These are phyloP conservation scores for Oncorhynchus nerka DNA, from an alignment of 2,113 vertebrate species.

Conservation along the genomic window DNA sequence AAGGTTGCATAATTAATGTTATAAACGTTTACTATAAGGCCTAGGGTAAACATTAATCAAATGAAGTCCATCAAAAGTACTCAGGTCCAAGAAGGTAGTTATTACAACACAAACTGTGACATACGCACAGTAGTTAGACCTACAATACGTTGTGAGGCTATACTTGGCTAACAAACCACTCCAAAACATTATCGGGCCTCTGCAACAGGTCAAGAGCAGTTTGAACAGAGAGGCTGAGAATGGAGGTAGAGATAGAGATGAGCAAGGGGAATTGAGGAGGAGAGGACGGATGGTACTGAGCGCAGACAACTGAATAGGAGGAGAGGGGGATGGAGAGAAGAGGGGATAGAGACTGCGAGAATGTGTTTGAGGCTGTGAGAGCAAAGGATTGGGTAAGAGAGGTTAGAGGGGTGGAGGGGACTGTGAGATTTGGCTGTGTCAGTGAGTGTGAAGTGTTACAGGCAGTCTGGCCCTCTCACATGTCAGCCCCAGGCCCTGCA, in stretches of 20 bases:
- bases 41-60: no score
- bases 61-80: no score
- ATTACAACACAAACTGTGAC: not conserved
- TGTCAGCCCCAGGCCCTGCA: constrained; percentile 29
- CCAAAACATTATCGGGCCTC: no score
- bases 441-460: constrained; percentile 34
- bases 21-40: no score
- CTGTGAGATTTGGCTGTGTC: constrained; percentile 13
- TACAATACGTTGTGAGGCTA: no score
- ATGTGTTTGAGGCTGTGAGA: not conserved
- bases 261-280: not conserved
- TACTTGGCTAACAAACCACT: no score
- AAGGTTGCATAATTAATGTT: no score
- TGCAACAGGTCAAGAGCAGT: not conserved
- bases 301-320: not conserved
- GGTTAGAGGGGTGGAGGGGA: not conserved
- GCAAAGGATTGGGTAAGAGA: not conserved
- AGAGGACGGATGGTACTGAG: not conserved
- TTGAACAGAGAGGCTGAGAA: not conserved
- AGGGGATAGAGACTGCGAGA: not conserved
- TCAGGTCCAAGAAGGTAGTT: not conserved
- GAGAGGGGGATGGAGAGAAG: not conserved
- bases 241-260: not conserved
- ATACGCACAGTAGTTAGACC: no score
- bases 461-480: constrained; percentile 30